These are phyloP conservation scores for Thyatira batis DNA, from an alignment of 2,888 invertebrate genomes.

Conservation along the genomic window DNA sequence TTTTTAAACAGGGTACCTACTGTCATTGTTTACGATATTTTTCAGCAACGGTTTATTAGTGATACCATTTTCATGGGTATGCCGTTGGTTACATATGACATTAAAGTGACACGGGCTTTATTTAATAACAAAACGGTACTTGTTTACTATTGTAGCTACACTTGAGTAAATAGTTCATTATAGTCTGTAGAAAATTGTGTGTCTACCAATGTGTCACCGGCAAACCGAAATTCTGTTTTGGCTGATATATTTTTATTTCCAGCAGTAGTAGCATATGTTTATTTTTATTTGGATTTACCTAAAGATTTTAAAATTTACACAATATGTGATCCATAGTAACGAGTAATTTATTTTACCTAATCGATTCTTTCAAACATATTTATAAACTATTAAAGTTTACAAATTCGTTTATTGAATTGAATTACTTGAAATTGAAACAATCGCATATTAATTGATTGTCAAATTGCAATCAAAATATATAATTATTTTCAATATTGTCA, in stretches of 20 bases:
- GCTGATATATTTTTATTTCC: neutral
- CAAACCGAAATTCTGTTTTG: slow-evolving; percentile 18
- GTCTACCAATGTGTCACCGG: neutral
- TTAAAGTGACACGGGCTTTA: neutral
- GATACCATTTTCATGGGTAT: neutral
- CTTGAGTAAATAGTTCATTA: slow-evolving; percentile 23
- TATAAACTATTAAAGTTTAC: too few species aligned
- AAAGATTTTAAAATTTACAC: too few species aligned
- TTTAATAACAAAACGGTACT: slow-evolving; percentile 13
- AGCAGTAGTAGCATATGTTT: neutral
- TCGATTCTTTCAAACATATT: too few species aligned
- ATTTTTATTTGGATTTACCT: neutral
- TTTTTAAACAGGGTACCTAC: too few species aligned
- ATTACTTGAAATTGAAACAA: neutral
- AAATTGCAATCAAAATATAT: neutral
- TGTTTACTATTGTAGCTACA: slow-evolving; percentile 20
- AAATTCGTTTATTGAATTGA: too few species aligned
- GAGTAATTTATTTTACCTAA: too few species aligned
- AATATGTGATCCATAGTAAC: too few species aligned
- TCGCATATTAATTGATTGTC: neutral
- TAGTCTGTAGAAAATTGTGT: neutral
- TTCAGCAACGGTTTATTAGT: too few species aligned
- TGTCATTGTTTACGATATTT: too few species aligned
- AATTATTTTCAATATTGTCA: neutral
- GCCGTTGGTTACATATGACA: neutral